phyloP scores from a whole-genome alignment of 2,888 invertebrate species.

The Chrysina gloriosa region DNA sequence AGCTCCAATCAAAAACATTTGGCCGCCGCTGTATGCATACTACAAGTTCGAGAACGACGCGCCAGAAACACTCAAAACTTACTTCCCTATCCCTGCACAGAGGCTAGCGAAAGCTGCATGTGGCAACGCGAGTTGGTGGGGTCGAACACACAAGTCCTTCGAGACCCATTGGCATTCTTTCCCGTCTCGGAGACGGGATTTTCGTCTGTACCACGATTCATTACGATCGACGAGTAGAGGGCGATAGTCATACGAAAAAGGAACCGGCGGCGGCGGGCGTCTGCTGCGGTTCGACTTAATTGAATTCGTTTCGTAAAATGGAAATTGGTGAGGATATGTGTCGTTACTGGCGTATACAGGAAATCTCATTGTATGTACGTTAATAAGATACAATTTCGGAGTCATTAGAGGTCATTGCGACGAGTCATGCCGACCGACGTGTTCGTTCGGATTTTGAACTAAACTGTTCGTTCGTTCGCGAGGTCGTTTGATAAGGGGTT shows the following conservation, averaged over 20 bases:
- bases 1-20: not conserved
- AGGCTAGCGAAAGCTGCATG: conserved; percentile 48
- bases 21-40: not conserved
- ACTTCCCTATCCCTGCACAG: conserved; percentile 43
- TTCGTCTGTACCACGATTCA: not conserved
- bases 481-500: too few relatives aligned
- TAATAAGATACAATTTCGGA: conserved; percentile 19
- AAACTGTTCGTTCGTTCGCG: too few relatives aligned
- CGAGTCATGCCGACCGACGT: too few relatives aligned
- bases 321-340: conserved; percentile 1
- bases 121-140: conserved; percentile 38
- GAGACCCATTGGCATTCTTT: too few relatives aligned
- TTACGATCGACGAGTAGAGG: not conserved
- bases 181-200: not conserved
- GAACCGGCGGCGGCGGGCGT: not conserved
- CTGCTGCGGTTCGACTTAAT: not conserved
- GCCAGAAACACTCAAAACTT: conserved; percentile 44
- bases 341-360: conserved; percentile 14
- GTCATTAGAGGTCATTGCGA: conserved; percentile 1
- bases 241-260: not conserved
- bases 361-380: conserved; percentile 27
- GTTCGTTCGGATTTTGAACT: too few relatives aligned
- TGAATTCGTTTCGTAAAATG: not conserved
- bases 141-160: too few relatives aligned
- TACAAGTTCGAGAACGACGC: not conserved